phyloP scores from a whole-genome alignment of 2,113 vertebrate genomes.

The Ptyas mucosa region DNA sequence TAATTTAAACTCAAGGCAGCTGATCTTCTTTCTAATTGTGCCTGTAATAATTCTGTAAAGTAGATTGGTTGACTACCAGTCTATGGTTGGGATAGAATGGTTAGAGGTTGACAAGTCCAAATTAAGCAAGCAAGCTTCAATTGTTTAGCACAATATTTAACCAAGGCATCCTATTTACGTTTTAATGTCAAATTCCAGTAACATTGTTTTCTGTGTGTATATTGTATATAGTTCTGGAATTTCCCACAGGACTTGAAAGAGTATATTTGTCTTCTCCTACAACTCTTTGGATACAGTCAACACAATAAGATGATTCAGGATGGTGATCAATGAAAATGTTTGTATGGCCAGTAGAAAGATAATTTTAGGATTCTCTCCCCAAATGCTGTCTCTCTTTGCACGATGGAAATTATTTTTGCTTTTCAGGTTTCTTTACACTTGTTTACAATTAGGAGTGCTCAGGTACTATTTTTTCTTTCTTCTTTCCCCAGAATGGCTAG shows the following conservation, averaged over 20 bases:
- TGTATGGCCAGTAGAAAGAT: background rate
- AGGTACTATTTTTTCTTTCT: background rate
- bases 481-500: slow-evolving; percentile 72
- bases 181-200: background rate
- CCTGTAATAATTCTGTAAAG: background rate
- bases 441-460: background rate
- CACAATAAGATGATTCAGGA: background rate
- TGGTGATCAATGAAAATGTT: background rate
- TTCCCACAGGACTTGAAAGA: background rate
- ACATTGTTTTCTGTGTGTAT: background rate
- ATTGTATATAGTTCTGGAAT: background rate
- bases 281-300: background rate
- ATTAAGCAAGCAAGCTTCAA: background rate
- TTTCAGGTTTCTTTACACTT: background rate
- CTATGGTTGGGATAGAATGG: background rate
- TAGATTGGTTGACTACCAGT: background rate
- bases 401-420: background rate
- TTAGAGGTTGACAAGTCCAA: background rate
- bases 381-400: background rate
- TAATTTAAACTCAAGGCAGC: background rate
- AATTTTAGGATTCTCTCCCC: background rate
- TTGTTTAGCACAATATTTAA: background rate
- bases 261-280: background rate
- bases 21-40: background rate
- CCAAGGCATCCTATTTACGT: background rate